Evolutionary conservation across 2,888 invertebrate species (phyloP).

Genomic region (Volucella zonaria): DNA sequence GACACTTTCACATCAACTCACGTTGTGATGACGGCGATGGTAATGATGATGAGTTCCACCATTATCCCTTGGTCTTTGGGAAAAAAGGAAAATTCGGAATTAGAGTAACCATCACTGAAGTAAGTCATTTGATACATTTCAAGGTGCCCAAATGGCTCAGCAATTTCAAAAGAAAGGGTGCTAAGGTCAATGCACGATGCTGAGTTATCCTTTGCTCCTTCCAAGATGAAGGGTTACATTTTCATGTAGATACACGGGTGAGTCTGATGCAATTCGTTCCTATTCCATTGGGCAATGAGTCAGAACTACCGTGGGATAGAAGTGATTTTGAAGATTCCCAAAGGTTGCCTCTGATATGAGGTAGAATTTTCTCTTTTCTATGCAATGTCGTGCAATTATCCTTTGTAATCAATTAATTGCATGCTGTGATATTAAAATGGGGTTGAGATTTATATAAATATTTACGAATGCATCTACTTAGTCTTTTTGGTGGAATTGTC

Average conservation of each 20-base stretch:
- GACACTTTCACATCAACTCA: conserved; percentile 52
- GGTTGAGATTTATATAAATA: conserved; percentile 28
- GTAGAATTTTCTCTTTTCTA: conserved; percentile 5
- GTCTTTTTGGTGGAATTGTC: conserved; percentile 7
- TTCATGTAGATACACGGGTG: not conserved
- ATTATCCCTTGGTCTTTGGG: conserved; percentile 31
- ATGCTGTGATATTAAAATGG: conserved; percentile 76
- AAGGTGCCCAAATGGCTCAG: conserved; percentile 22
- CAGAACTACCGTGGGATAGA: conserved; percentile 72
- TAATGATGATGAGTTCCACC: conserved; percentile 46
- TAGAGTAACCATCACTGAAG: conserved; percentile 47
- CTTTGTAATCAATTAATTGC: conserved; percentile 80
- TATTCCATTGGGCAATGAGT: conserved; percentile 59
- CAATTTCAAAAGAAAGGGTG: conserved; percentile 34
- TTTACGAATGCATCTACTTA: not conserved
- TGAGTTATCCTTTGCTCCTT: conserved; percentile 44
- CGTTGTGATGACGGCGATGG: conserved; percentile 28
- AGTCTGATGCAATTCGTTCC: conserved; percentile 49
- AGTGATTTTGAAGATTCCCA: conserved; percentile 53
- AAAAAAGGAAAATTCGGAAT: conserved; percentile 41
- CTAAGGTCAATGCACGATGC: conserved; percentile 62
- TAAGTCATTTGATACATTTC: conserved; percentile 70
- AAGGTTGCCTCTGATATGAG: conserved; percentile 10
- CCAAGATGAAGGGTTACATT: conserved; percentile 49
- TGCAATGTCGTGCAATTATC: conserved; percentile 63